Evolutionary conservation across 92 coral and sea anemone species (phyloP).

Genomic region (Palythoa grandiflora): DNA sequence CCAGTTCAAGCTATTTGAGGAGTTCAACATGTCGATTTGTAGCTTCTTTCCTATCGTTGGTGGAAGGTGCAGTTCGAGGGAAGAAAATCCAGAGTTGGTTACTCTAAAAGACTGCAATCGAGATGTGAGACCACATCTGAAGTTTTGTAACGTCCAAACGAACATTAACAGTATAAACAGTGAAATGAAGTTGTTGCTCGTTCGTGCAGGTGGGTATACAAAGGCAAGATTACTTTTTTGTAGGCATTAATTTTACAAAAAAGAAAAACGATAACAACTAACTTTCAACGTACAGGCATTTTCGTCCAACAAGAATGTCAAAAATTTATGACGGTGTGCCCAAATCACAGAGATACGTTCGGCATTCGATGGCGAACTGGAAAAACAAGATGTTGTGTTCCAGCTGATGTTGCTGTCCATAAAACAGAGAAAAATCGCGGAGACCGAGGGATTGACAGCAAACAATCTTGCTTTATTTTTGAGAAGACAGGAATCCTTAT

Average conservation of each 20-base stretch:
- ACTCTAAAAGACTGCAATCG: slow-evolving; percentile 35
- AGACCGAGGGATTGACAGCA: slow-evolving; percentile 53
- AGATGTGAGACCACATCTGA: slow-evolving; percentile 49
- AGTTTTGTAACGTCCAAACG: slow-evolving; percentile 42
- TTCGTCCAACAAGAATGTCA: slow-evolving; percentile 46
- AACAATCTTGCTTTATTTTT: slow-evolving; percentile 47
- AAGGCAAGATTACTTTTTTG: neutral
- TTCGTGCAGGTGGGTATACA: slow-evolving; percentile 58
- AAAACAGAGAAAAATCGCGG: slow-evolving; percentile 34
- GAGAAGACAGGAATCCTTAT: slow-evolving; percentile 50
- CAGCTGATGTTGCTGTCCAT: slow-evolving; percentile 64
- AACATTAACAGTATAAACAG: slow-evolving; percentile 36
- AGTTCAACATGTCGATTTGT: slow-evolving; percentile 46
- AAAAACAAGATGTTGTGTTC: slow-evolving; percentile 57
- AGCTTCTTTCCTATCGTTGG: slow-evolving; percentile 54
- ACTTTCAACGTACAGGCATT: slow-evolving; percentile 31
- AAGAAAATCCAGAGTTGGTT: slow-evolving; percentile 37
- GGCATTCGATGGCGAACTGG: slow-evolving; percentile 62
- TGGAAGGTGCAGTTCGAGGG: slow-evolving; percentile 51
- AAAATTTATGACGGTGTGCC: slow-evolving; percentile 48
- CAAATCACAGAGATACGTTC: slow-evolving; percentile 50
- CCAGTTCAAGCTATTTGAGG: neutral
- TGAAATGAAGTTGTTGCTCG: slow-evolving; percentile 54
- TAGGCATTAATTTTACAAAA: neutral
- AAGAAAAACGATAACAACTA: neutral